Evolutionary conservation across 1,140 invertebrate species (phyloP), one percentile per base, ranked within the genome.

Genomic region (Caenorhabditis remanei): DNA sequence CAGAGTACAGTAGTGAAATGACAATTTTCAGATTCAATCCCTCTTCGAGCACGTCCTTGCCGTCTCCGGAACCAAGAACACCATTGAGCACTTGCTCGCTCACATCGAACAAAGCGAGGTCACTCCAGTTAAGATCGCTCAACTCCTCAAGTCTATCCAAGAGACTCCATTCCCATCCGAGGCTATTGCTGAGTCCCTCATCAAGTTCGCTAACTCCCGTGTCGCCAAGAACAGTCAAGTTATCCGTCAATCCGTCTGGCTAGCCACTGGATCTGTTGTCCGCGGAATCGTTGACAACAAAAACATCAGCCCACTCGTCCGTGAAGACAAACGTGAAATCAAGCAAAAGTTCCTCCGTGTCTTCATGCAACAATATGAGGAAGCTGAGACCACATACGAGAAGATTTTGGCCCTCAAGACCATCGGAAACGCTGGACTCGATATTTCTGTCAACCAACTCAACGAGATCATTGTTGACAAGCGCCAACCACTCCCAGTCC

Each of bases 391-490:
- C 53, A 58, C 53, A 19, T 82, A 84, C 46, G 88, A 91, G 24
- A 86, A 89, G 85, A 84, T 91, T 21, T 75, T 91, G 21, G 85
- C 87, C 21, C 50, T 90, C 19, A 90, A 90, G 56, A 85, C 85
- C 43, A 85, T 90, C 43, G 92, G 90, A 48, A 93, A 93, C 83
- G 85, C 90, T 32, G 92, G 91, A 87, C 84, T 92, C 43, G 86
- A 86, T 14, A 89, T 90, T 40, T 85, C 85, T 41, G 58, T 93
- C 65, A 87, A 88, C 13, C 48, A 87, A 13, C 50, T 91, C 13
- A 87, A 90, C 43, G 88, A 87, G 58, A 67, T 91, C 56, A 89
- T 92, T 32, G 16, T 71, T 24, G 90, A 93, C 84, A 86, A 63
- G 61, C 79, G 85, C 4, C 55, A 89, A 84, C 87, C 90, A 13